Conservation (phyloP, 1,140 invertebrate species). For the Vanessa atalanta region DNA sequence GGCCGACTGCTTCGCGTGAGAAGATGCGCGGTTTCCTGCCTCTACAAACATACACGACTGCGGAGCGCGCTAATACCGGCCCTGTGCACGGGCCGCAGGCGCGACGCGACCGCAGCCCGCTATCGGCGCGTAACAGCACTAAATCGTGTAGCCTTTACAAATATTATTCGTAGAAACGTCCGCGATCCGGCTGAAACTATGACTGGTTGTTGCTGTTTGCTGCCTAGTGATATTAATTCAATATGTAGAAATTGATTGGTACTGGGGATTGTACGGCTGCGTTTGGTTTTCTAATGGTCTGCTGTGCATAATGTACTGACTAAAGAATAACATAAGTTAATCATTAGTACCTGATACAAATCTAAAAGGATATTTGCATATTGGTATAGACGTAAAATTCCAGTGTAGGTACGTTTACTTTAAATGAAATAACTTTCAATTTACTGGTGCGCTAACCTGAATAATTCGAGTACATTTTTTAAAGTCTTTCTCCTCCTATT, state of each 20-base stretch:
- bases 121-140: conserved; percentile 8
- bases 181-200: conserved; percentile 20
- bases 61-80: conserved; percentile 3
- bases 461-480: no score
- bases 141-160: conserved; percentile 37
- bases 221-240: conserved; percentile 20
- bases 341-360: no score
- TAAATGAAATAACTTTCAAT: no score
- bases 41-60: not conserved
- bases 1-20: conserved; percentile 48
- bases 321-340: not conserved
- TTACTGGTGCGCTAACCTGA: no score
- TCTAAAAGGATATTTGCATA: not conserved
- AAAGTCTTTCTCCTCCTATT: not conserved
- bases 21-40: conserved; percentile 39
- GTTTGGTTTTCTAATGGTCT: not conserved
- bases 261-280: not conserved
- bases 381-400: not conserved
- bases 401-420: not conserved
- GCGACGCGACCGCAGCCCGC: not conserved
- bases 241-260: conserved; percentile 21
- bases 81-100: not conserved
- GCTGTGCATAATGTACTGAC: not conserved
- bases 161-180: conserved; percentile 42
- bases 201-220: not conserved